Conservation (phyloP, 2,888 invertebrate species). For the Erebia epiphron region DNA sequence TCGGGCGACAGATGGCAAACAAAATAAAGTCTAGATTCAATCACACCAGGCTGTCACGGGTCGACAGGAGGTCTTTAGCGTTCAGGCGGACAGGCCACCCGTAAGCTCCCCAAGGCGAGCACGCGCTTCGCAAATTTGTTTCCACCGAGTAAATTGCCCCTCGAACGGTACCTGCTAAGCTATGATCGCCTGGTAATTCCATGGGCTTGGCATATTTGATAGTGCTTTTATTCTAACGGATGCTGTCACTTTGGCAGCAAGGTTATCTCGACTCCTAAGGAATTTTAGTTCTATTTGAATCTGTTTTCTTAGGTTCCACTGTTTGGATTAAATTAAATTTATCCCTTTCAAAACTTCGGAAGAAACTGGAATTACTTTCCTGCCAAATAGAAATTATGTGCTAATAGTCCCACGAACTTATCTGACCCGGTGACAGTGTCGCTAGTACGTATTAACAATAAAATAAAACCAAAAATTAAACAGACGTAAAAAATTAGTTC, state of each 20-base stretch:
- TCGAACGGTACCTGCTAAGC: constrained; percentile 59
- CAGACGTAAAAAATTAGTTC: no score
- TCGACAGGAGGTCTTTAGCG: constrained; percentile 63
- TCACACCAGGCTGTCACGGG: constrained; percentile 57
- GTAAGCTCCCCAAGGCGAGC: constrained; percentile 67
- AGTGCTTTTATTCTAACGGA: constrained; percentile 43
- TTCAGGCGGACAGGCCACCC: constrained; percentile 64
- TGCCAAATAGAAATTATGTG: no score
- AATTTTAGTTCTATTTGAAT: constrained; percentile 7
- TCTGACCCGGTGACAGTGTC: no score
- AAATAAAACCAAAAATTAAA: no score
- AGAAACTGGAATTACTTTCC: background rate
- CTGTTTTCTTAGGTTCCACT: background rate
- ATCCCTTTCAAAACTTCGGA: background rate
- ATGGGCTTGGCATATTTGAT: constrained; percentile 36
- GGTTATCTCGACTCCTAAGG: constrained; percentile 7
- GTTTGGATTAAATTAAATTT: background rate
- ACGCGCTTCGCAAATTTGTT: constrained; percentile 61
- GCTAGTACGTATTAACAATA: no score
- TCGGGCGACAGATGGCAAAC: constrained; percentile 13
- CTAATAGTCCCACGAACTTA: no score
- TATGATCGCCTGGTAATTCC: constrained; percentile 53
- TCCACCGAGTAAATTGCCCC: constrained; percentile 47
- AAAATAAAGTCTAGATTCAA: constrained; percentile 34
- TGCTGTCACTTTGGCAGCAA: constrained; percentile 28